A percentile compares a stretch with the other conserved stretches of the same genome.
Evolutionary conservation across 2,888 invertebrate genomes (phyloP).

Genomic region (Dasysyrphus albostriatus): DNA sequence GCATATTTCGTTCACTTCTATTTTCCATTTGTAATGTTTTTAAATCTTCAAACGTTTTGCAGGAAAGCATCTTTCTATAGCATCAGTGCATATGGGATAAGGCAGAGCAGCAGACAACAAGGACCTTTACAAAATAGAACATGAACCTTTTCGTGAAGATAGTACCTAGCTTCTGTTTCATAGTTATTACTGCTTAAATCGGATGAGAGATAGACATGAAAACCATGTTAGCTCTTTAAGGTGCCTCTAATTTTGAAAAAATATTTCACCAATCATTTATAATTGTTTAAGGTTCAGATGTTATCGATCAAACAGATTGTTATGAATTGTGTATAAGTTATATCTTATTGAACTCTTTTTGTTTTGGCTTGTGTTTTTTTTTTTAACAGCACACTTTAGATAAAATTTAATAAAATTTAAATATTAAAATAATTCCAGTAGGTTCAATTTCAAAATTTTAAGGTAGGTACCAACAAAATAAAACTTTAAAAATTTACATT

Average conservation of each 20-base stretch:
- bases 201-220: background rate
- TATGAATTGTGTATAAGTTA: too few relatives aligned
- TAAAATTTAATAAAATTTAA: too few relatives aligned
- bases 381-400: too few relatives aligned
- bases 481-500: too few relatives aligned
- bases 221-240: background rate
- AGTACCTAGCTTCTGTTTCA: background rate
- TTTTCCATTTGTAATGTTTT: slow-evolving; percentile 40
- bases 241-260: background rate
- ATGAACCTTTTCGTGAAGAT: background rate
- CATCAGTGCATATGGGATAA: background rate
- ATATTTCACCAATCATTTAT: slow-evolving; percentile 16
- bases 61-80: background rate
- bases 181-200: background rate
- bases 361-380: too few relatives aligned
- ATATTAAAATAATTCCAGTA: too few relatives aligned
- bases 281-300: too few relatives aligned
- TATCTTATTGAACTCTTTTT: too few relatives aligned
- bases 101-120: background rate
- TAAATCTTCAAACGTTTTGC: slow-evolving; percentile 28
- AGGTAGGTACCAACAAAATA: too few relatives aligned
- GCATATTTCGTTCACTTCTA: slow-evolving; percentile 26
- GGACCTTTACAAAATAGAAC: background rate
- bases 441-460: too few relatives aligned
- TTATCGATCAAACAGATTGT: too few relatives aligned